Base-by-base conservation (phyloP, 1,140 invertebrate genomes). In the Lycorma delicatula region DNA sequence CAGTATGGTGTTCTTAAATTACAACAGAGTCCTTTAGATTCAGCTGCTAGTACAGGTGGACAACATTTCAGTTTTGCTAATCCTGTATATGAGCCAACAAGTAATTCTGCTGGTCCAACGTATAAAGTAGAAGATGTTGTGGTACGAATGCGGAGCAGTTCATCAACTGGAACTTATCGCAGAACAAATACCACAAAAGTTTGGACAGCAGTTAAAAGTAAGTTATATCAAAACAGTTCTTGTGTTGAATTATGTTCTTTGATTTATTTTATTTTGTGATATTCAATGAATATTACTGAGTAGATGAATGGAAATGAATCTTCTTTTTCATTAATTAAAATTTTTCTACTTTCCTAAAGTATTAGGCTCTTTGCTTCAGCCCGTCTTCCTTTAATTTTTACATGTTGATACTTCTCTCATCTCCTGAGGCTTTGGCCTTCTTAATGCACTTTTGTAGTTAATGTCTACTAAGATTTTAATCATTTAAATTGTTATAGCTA, bases 101-200 rank as follows among this genome's bases (percentile, higher is more conserved):
- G 72, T 6, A 70, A 70, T 12, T 64, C 16, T 73, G 23, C 47
- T n/a, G 64, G 63, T 11, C 74, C 80, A 12, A 81, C 79, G 1
- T 91, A 88, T 63, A 89, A 90, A 71, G 89, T 91, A 18, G 63
- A 65, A 23, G 87, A 90, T 64, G 82, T 90, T 1, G 83, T 90
- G 0, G 77, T 85, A 7, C 79, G 78, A 70, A 70, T 71, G 66
- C 75, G 76, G 60, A 79, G 76, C 59, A 72, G 70, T 23, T 63
- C 71, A 44, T 54, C 70, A 61, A 69, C 68, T 54, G 60, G 55
- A 26, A 49, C 62, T 25, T 66, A 64, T 26, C 41, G 56, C 26
- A 16, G 51, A 26, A 60, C 62, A 16, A 63, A 50, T 47, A 52
- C 63, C 70, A 71, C 73, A 61, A 75, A 77, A 66, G 66, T 74